Percentiles rank a stretch among this genome's conserved stretches.
Evolutionary conservation across 2,113 vertebrate genomes (phyloP).

Genomic region (Poicephalus meyeri): DNA sequence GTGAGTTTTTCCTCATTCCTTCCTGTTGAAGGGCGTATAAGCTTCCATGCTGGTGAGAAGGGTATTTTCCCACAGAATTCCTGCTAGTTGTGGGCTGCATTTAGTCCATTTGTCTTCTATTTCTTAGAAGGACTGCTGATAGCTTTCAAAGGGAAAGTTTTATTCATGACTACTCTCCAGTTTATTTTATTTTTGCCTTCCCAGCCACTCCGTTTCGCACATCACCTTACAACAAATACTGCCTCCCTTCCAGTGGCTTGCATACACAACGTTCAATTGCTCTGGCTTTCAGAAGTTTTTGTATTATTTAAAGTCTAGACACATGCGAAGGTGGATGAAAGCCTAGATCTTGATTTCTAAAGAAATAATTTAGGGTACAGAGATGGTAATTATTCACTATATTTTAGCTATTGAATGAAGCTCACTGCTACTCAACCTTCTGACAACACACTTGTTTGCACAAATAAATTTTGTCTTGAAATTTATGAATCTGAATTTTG

Average conservation of each 20-base stretch:
- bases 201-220: not conserved
- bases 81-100: not conserved
- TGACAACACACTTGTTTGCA: not conserved
- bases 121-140: not conserved
- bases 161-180: not conserved
- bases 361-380: not conserved
- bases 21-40: not conserved
- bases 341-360: not conserved
- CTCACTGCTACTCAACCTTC: not conserved
- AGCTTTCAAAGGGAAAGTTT: not conserved
- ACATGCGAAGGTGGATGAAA: not conserved
- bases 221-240: not conserved
- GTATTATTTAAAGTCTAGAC: slow-evolving; percentile 1
- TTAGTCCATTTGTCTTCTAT: not conserved
- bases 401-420: not conserved
- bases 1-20: not conserved
- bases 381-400: not conserved
- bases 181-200: slow-evolving; percentile 25
- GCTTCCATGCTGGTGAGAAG: not conserved
- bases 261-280: not conserved
- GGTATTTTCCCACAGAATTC: not conserved
- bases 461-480: not conserved
- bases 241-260: not conserved
- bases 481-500: not conserved
- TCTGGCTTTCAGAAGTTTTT: not conserved